phyloP scores from a whole-genome alignment of 1,140 invertebrate species.

The Drosophila miranda region DNA sequence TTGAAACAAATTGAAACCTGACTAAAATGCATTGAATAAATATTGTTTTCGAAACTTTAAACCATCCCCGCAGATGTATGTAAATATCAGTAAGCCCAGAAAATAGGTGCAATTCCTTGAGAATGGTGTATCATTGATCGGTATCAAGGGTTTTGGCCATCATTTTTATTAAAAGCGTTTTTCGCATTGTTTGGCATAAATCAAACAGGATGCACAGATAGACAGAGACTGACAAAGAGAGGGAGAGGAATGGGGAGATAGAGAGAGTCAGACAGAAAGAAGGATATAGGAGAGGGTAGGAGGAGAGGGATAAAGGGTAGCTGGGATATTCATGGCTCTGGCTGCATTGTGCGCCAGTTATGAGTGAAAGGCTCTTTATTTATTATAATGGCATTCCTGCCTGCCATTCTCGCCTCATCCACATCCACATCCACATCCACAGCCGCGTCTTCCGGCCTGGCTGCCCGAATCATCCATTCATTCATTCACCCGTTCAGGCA shows the following conservation, averaged over 20 bases:
- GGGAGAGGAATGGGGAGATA: not conserved
- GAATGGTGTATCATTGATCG: slow-evolving; percentile 43
- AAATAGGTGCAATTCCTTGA: too few relatives aligned
- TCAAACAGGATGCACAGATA: slow-evolving; percentile 36
- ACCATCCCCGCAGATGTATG: not conserved
- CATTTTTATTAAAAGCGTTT: slow-evolving; percentile 66
- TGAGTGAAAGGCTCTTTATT: slow-evolving; percentile 78
- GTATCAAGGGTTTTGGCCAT: slow-evolving; percentile 44
- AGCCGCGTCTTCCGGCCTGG: too few relatives aligned
- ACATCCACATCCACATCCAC: not conserved
- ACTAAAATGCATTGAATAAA: too few relatives aligned
- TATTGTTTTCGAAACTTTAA: too few relatives aligned
- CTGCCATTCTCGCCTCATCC: slow-evolving; percentile 15
- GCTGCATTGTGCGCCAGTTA: slow-evolving; percentile 70
- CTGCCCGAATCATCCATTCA: slow-evolving; percentile 33
- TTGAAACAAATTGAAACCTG: too few relatives aligned
- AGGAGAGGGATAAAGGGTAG: not conserved
- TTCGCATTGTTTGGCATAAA: slow-evolving; percentile 64
- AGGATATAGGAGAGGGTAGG: slow-evolving; percentile 12
- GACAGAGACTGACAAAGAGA: not conserved
- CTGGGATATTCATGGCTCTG: slow-evolving; percentile 59
- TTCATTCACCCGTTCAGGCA: slow-evolving; percentile 53
- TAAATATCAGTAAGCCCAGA: not conserved
- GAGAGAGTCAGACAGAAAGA: not conserved
- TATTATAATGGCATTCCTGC: slow-evolving; percentile 76